Conservation (phyloP, 1,140 invertebrate genomes). For the Lamellibrachia luymesi region DNA sequence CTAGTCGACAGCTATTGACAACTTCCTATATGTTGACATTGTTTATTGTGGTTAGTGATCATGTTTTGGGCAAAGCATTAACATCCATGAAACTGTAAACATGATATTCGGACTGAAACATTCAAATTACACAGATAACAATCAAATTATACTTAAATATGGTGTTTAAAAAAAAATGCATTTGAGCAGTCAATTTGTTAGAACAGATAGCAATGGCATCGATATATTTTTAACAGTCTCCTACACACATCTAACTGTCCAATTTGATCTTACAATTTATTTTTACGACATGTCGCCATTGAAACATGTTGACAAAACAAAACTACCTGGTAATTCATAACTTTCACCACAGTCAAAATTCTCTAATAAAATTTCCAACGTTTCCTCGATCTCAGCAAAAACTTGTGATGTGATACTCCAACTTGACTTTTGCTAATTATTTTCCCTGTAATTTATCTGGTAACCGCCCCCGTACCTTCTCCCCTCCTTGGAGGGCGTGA, state of each 20-base stretch:
- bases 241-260: too few species aligned
- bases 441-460: neutral
- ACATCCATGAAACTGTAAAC: neutral
- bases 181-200: neutral
- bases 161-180: neutral
- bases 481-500: conserved; percentile 62
- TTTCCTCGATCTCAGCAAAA: neutral
- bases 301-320: too few species aligned
- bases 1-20: neutral
- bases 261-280: too few species aligned
- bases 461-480: conserved; percentile 45
- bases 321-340: too few species aligned
- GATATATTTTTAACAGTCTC: too few species aligned
- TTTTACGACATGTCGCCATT: too few species aligned
- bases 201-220: too few species aligned
- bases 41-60: neutral
- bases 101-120: neutral
- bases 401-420: neutral
- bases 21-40: neutral
- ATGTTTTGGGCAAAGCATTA: neutral
- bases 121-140: neutral
- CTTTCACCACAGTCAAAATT: neutral
- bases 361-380: neutral
- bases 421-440: neutral
- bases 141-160: neutral